phyloP scores from a whole-genome alignment of 2,797 vertebrate species.

The Melopsittacus undulatus region DNA sequence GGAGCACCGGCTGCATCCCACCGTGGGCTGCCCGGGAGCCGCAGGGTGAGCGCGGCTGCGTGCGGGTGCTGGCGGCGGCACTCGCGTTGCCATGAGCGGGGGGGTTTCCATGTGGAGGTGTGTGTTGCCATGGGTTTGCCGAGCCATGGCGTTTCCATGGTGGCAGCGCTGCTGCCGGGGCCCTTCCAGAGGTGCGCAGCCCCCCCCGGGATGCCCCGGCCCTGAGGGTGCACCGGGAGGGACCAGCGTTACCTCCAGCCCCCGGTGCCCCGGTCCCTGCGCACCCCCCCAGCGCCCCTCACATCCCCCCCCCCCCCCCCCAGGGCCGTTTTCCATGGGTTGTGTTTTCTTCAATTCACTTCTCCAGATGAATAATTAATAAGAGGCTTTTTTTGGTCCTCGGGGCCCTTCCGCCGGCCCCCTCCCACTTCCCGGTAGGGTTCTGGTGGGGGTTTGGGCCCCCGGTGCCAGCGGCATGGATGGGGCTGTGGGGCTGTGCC shows the following conservation, averaged over 20 bases:
- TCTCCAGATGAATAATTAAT: slow-evolving; percentile 69
- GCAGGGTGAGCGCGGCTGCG: not conserved
- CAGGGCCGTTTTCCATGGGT: not conserved
- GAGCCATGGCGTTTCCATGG: slow-evolving; percentile 58
- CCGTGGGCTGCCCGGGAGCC: accelerated
- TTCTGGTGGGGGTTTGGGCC: not conserved
- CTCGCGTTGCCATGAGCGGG: slow-evolving; percentile 6
- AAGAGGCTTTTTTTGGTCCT: slow-evolving; percentile 60
- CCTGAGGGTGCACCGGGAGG: not conserved
- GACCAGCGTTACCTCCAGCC: not conserved
- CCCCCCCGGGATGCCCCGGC: not conserved
- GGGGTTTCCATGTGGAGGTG: slow-evolving; percentile 57
- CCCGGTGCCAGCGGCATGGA: not conserved
- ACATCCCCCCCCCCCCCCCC: not conserved
- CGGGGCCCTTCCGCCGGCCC: not conserved
- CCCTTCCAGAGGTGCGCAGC: slow-evolving; percentile 38
- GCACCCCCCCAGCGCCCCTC: not conserved
- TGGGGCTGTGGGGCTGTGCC: no score
- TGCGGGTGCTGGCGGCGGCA: not conserved
- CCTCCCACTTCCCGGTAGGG: not conserved
- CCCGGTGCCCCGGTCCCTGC: not conserved
- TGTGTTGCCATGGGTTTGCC: slow-evolving; percentile 58
- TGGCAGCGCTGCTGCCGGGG: slow-evolving; percentile 17
- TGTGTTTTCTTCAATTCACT: slow-evolving; percentile 63
- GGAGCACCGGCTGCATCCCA: accelerated